Percentiles rank a stretch among this genome's conserved stretches.
These are phyloP conservation scores for Dendrocincla fuliginosa DNA, from an alignment of 2,797 vertebrate genomes.

Conservation along the genomic window DNA sequence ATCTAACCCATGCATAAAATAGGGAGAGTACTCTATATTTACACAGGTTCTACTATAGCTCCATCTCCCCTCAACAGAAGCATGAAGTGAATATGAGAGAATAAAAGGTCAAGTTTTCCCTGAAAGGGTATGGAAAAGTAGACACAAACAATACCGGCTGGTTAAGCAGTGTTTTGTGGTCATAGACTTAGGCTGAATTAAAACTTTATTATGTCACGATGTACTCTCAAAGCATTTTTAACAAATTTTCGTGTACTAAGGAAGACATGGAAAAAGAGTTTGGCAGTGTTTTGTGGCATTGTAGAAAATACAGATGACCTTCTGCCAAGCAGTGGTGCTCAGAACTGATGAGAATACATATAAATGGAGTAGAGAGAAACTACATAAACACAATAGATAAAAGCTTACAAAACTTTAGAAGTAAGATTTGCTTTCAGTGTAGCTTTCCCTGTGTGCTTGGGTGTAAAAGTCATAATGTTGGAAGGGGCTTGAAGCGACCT, in stretches of 20 bases:
- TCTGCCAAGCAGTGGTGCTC: neutral
- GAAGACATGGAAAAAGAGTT: neutral
- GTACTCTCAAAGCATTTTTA: slow-evolving; percentile 18
- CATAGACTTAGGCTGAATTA: slow-evolving; percentile 47
- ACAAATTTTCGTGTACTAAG: slow-evolving; percentile 12
- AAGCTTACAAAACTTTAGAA: neutral
- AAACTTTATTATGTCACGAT: slow-evolving; percentile 55
- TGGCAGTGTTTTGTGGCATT: neutral
- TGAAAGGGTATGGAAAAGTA: slow-evolving; percentile 49
- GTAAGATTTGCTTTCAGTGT: neutral
- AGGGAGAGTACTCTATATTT: neutral
- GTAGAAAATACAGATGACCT: neutral
- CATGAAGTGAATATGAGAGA: slow-evolving; percentile 45
- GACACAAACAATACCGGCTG: slow-evolving; percentile 41
- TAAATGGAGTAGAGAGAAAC: neutral
- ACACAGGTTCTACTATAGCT: neutral
- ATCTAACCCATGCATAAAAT: slow-evolving; percentile 1
- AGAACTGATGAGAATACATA: neutral
- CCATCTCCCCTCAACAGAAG: slow-evolving; percentile 34
- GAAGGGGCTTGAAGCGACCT: neutral
- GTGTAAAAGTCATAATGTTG: neutral
- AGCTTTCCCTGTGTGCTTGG: neutral
- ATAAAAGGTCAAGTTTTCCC: slow-evolving; percentile 40
- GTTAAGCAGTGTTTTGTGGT: slow-evolving; percentile 54
- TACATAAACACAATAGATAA: neutral